Evolutionary conservation across 2,113 vertebrate genomes (phyloP).

Genomic region (Pollimyrus isidori): DNA sequence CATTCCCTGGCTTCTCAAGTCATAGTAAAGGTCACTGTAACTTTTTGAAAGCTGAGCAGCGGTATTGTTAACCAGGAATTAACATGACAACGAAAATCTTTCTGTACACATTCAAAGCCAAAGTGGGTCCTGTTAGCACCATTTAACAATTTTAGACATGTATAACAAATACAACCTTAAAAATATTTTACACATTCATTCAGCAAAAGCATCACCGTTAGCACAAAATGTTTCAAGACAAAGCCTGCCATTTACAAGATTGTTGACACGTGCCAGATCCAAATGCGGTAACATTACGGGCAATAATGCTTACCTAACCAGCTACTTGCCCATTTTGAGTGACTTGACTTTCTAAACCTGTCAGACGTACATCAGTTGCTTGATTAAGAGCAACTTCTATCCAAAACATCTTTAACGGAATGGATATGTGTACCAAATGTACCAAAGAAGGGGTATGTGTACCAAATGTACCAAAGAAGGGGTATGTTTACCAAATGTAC

Average conservation of each 20-base stretch:
- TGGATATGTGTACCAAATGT: neutral
- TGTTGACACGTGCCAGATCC: neutral
- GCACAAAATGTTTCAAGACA: neutral
- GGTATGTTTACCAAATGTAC: neutral
- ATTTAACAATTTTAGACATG: neutral
- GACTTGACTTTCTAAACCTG: neutral
- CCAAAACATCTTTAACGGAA: neutral
- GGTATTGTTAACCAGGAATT: neutral
- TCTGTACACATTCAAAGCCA: neutral
- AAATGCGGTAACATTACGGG: neutral
- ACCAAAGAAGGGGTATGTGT: neutral
- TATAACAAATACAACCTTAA: neutral
- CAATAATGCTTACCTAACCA: neutral
- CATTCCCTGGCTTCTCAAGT: constrained; percentile 44
- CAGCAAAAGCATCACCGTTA: neutral
- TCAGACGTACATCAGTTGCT: neutral
- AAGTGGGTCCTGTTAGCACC: neutral
- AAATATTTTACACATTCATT: neutral
- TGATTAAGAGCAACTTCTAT: neutral
- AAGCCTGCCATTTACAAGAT: neutral
- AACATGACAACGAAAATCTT: neutral
- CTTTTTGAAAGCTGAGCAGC: neutral
- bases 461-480: neutral
- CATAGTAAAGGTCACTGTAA: constrained; percentile 48
- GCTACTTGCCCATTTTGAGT: neutral